Conservation (phyloP, 2,113 vertebrate genomes). For the Ageneiosus marmoratus region DNA sequence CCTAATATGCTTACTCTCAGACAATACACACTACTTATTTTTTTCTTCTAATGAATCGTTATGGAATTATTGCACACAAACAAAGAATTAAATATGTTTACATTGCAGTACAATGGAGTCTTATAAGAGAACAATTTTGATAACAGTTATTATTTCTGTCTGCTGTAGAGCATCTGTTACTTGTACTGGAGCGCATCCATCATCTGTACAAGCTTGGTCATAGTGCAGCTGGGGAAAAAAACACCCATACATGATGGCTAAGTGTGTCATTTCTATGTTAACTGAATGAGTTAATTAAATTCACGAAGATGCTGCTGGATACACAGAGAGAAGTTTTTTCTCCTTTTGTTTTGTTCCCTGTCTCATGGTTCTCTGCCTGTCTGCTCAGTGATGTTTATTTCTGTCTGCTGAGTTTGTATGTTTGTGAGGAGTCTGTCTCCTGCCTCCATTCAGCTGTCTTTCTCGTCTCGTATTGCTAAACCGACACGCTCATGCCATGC, state of each 20-base stretch:
- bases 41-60: neutral
- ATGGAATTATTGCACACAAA: neutral
- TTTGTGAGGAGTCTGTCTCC: constrained; percentile 26
- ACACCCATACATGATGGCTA: neutral
- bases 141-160: neutral
- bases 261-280: neutral
- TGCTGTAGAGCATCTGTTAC: neutral
- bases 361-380: constrained; percentile 38
- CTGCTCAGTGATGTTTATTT: constrained; percentile 38
- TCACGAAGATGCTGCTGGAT: constrained; percentile 3
- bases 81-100: neutral
- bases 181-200: neutral
- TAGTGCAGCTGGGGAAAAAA: constrained; percentile 9
- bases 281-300: constrained; percentile 20
- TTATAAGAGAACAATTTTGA: neutral
- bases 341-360: neutral
- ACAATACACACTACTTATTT: neutral
- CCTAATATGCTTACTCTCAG: neutral
- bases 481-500: neutral
- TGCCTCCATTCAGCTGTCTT: neutral
- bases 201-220: neutral
- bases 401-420: constrained; percentile 26
- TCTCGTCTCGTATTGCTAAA: neutral
- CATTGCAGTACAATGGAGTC: neutral
- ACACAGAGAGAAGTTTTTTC: neutral